Evolutionary conservation across 53 echinoderm and acorn worm species (phyloP), one percentile per base, ranked within the genome.

Genomic region (Astropecten irregularis): DNA sequence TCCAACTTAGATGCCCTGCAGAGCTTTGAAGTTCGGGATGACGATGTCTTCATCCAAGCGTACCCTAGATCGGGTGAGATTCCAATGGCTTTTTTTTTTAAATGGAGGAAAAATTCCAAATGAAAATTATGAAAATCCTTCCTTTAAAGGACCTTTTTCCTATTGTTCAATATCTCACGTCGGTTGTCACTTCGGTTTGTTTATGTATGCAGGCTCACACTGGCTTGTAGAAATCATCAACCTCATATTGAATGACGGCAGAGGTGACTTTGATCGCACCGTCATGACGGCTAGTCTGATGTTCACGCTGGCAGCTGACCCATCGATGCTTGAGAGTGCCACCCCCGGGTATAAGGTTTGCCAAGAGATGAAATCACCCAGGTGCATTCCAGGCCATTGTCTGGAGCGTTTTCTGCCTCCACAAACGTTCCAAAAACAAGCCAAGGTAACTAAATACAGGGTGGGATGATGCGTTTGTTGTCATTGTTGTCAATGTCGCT

Each of bases 161-260:
- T n/a, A n/a, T n/a, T n/a, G n/a, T n/a, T n/a, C n/a, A n/a, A n/a
- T n/a, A n/a, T n/a, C n/a, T n/a, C n/a, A n/a, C n/a, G n/a, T n/a
- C n/a, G n/a, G n/a, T n/a, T n/a, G n/a, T n/a, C n/a, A n/a, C n/a
- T n/a, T n/a, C n/a, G n/a, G n/a, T n/a, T n/a, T n/a, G n/a, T n/a
- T n/a, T n/a, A n/a, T 8, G 14, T 9, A 46, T 69, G 16, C 64
- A 92, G 92, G 92, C 16, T 89, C 92, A 6, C 92, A 92, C 46
- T 92, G 92, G 92, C 61, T 89, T 29, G 68, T 31, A 46, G 86
- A 89, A 62, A 92, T 92, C 30, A 42, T 84, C 0, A 52, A 64
- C 44, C 76, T 63, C 26, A 66, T 92, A 32, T 51, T 61, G 34
- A 50, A 81, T 37, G 86, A 77, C 1, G 89, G 86, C 18, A 59